Evolutionary conservation across 2,797 vertebrate species (phyloP).

Genomic region (Chloroceryle inda): DNA sequence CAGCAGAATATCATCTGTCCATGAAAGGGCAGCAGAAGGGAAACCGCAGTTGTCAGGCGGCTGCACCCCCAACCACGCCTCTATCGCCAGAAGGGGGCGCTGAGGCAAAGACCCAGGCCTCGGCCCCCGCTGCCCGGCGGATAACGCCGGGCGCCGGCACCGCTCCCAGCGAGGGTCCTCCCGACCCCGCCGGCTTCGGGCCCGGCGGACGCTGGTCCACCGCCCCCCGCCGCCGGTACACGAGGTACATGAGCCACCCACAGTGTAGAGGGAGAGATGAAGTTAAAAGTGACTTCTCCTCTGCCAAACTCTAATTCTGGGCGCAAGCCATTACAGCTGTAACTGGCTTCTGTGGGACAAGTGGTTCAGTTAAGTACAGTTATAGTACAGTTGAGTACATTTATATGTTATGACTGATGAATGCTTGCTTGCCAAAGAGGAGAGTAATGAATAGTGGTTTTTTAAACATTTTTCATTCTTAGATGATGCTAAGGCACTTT

Average conservation of each 20-base stretch:
- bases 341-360: neutral
- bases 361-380: neutral
- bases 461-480: neutral
- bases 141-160: too few relatives aligned
- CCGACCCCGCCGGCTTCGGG: too few relatives aligned
- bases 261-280: neutral
- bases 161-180: too few relatives aligned
- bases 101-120: neutral
- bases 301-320: neutral
- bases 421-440: neutral
- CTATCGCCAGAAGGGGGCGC: neutral
- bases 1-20: neutral
- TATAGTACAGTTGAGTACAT: neutral
- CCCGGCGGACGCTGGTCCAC: too few relatives aligned
- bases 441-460: neutral
- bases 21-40: neutral
- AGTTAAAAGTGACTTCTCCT: neutral
- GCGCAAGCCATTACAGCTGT: neutral
- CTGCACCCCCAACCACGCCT: neutral
- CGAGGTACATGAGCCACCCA: neutral
- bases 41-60: rapidly evolving
- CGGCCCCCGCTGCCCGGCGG: too few relatives aligned
- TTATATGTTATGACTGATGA: neutral
- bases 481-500: neutral
- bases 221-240: too few relatives aligned